These are phyloP conservation scores for Priocnemis perturbator DNA, from an alignment of 2,888 invertebrate genomes.

Conservation along the genomic window DNA sequence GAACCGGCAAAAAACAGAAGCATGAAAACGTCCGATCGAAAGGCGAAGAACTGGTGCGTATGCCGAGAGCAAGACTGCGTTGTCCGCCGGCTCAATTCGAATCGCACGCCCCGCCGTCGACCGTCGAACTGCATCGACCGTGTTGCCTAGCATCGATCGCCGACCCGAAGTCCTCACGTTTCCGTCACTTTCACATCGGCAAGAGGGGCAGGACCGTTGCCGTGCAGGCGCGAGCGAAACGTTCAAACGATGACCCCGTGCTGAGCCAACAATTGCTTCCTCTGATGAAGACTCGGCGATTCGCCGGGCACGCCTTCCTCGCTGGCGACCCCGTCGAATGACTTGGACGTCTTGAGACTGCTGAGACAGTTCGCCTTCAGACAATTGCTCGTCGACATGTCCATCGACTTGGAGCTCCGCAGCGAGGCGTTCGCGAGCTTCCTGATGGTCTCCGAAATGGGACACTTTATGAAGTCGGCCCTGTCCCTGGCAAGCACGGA, in stretches of 20 bases:
- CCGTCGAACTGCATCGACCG: too few relatives aligned
- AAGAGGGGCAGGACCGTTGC: too few relatives aligned
- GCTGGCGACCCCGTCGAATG: slow-evolving; percentile 56
- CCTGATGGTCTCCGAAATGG: slow-evolving; percentile 73
- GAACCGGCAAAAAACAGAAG: too few relatives aligned
- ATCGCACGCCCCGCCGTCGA: too few relatives aligned
- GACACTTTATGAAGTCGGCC: slow-evolving; percentile 70
- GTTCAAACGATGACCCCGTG: slow-evolving; percentile 70
- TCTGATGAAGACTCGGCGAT: slow-evolving; percentile 71
- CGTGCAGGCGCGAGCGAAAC: too few relatives aligned
- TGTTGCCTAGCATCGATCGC: too few relatives aligned
- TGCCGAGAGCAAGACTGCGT: too few relatives aligned
- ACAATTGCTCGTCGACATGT: slow-evolving; percentile 64
- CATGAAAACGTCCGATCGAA: too few relatives aligned
- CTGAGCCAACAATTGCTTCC: slow-evolving; percentile 71
- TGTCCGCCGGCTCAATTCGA: too few relatives aligned
- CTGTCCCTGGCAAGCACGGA: slow-evolving; percentile 48
- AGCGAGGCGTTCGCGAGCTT: slow-evolving; percentile 71
- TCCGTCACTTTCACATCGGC: too few relatives aligned
- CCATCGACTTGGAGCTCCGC: slow-evolving; percentile 66
- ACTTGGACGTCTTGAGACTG: slow-evolving; percentile 62
- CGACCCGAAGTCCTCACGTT: too few relatives aligned
- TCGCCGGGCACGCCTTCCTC: slow-evolving; percentile 62
- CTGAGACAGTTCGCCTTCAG: slow-evolving; percentile 63
- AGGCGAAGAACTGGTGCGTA: too few relatives aligned